Evolutionary conservation across 2,797 vertebrate genomes (phyloP).

Genomic region (Helarctos malayanus): DNA sequence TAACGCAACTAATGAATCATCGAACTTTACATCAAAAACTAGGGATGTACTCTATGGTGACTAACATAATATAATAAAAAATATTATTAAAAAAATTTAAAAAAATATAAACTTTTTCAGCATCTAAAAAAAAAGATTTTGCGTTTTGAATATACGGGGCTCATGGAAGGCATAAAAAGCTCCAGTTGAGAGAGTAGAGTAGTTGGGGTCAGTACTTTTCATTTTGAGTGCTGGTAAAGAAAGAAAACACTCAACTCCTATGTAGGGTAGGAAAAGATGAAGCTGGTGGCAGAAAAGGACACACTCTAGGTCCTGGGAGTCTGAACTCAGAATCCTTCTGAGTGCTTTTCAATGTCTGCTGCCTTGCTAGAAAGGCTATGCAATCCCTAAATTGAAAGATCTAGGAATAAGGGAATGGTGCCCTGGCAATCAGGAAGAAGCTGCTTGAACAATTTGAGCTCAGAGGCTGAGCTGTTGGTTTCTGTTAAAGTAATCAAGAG

Average conservation of each 20-base stretch:
- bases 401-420: background rate
- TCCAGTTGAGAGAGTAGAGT: background rate
- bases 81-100: too few relatives aligned
- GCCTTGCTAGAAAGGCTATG: background rate
- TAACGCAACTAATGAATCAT: too few relatives aligned
- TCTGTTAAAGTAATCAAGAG: background rate
- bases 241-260: background rate
- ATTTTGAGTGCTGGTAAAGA: background rate
- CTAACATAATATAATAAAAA: too few relatives aligned
- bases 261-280: background rate
- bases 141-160: background rate
- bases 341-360: background rate
- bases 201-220: background rate
- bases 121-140: background rate
- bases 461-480: background rate
- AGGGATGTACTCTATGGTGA: too few relatives aligned
- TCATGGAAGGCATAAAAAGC: background rate
- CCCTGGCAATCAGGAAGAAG: background rate
- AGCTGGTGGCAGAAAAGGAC: background rate
- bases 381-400: background rate
- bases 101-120: too few relatives aligned
- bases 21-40: too few relatives aligned
- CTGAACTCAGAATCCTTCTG: background rate
- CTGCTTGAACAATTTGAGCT: background rate
- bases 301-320: background rate